Conservation (phyloP, 1,140 invertebrate genomes). For the Ectropis grisescens region DNA sequence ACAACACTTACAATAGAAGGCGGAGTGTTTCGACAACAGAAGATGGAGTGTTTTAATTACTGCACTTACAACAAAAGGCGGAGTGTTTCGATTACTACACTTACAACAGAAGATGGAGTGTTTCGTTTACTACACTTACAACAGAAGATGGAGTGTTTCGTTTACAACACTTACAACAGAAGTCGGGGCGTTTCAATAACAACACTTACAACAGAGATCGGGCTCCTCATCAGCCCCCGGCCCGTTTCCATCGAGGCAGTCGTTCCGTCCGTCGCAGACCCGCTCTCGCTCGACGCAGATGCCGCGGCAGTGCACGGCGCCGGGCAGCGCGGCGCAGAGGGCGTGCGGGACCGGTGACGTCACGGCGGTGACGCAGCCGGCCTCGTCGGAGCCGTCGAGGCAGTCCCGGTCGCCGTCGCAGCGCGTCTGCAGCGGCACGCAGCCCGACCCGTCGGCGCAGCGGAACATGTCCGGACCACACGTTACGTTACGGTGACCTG, state of each 20-base stretch:
- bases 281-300: constrained; percentile 77
- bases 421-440: constrained; percentile 73
- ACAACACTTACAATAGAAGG: no score
- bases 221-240: constrained; percentile 38
- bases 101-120: no score
- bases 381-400: constrained; percentile 84
- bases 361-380: constrained; percentile 72
- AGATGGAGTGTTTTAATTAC: no score
- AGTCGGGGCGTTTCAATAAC: neutral
- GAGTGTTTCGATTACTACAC: no score
- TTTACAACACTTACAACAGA: neutral
- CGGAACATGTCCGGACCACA: constrained; percentile 72
- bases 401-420: constrained; percentile 90
- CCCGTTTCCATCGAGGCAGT: constrained; percentile 83
- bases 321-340: constrained; percentile 20
- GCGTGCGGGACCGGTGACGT: neutral
- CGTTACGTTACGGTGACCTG: no score
- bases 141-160: no score
- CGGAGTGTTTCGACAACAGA: no score
- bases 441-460: constrained; percentile 62
- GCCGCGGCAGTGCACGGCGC: constrained; percentile 58
- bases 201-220: constrained; percentile 25
- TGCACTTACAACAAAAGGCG: no score
- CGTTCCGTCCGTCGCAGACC: constrained; percentile 80
- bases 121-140: no score